phyloP scores from a whole-genome alignment of 2,113 vertebrate species.

The Callorhinus ursinus region DNA sequence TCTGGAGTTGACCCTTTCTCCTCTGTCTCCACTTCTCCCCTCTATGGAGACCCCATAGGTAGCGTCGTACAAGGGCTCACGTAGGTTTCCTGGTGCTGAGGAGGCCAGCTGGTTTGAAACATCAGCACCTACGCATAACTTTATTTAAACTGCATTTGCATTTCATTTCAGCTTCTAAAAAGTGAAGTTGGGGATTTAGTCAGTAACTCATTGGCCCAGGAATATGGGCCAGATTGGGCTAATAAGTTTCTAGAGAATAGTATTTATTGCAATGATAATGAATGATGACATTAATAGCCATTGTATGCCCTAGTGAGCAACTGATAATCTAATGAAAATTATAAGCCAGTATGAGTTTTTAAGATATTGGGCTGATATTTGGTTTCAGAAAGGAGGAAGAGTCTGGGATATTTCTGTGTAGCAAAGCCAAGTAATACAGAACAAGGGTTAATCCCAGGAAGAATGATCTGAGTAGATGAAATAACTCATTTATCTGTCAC shows the following conservation, averaged over 20 bases:
- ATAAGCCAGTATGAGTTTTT: background rate
- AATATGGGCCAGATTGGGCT: background rate
- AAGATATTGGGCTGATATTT: background rate
- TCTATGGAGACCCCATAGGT: background rate
- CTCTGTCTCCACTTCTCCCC: background rate
- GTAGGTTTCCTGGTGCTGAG: background rate
- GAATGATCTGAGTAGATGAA: background rate
- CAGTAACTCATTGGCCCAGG: background rate
- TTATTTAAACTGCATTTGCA: background rate
- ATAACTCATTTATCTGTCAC: background rate
- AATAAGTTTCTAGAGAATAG: background rate
- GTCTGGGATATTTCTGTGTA: background rate
- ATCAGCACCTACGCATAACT: background rate
- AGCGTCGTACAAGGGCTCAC: background rate
- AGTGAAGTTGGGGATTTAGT: background rate
- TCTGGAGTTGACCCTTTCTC: background rate
- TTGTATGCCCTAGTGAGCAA: background rate
- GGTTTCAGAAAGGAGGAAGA: background rate
- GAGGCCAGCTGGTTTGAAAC: background rate
- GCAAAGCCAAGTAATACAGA: background rate
- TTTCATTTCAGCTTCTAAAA: constrained; percentile 21
- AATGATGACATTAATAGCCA: background rate
- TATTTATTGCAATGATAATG: background rate
- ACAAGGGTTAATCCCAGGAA: background rate
- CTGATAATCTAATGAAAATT: background rate